A percentile compares a stretch with the other conserved stretches of the same genome.
phyloP scores from a whole-genome alignment of 2,113 vertebrate genomes.

The Sebastes fasciatus region DNA sequence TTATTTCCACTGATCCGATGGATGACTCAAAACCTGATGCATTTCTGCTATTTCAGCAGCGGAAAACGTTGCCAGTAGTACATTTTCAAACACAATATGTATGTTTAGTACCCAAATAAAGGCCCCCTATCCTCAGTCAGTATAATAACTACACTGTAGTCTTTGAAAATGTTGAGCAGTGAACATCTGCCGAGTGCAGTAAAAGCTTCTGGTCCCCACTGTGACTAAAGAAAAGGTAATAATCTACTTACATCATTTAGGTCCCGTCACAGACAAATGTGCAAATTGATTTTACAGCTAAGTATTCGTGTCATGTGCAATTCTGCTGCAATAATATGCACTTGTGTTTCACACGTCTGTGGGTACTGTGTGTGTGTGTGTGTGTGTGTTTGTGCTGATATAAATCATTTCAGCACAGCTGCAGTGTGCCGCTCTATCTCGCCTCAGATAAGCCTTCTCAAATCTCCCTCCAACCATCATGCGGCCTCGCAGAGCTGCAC shows the following conservation, averaged over 20 bases:
- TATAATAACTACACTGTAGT: neutral
- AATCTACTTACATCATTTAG: slow-evolving; percentile 38
- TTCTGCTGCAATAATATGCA: slow-evolving; percentile 57
- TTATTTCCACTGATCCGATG: too few species aligned
- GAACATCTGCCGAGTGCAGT: slow-evolving; percentile 44
- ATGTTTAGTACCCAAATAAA: too few species aligned
- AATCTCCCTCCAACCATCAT: slow-evolving; percentile 84
- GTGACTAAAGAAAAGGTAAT: slow-evolving; percentile 47
- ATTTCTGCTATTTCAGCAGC: too few species aligned
- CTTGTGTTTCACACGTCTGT: slow-evolving; percentile 60
- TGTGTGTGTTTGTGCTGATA: slow-evolving; percentile 70
- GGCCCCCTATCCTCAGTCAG: too few species aligned
- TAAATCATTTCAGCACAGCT: slow-evolving; percentile 88
- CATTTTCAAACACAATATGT: too few species aligned
- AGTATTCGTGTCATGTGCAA: slow-evolving; percentile 59
- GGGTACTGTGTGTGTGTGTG: slow-evolving; percentile 22
- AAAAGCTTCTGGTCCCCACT: neutral
- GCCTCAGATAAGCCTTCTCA: slow-evolving; percentile 86
- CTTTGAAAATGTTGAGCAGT: slow-evolving; percentile 4
- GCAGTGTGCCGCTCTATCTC: slow-evolving; percentile 75
- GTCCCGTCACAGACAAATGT: slow-evolving; percentile 63
- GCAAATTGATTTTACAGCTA: slow-evolving; percentile 69
- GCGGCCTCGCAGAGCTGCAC: slow-evolving; percentile 66
- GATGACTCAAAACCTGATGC: too few species aligned
- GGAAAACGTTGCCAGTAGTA: too few species aligned